Percentiles rank a stretch among this genome's conserved stretches.
Evolutionary conservation across 2,888 invertebrate species (phyloP).

Genomic region (Andrena trimmerana): DNA sequence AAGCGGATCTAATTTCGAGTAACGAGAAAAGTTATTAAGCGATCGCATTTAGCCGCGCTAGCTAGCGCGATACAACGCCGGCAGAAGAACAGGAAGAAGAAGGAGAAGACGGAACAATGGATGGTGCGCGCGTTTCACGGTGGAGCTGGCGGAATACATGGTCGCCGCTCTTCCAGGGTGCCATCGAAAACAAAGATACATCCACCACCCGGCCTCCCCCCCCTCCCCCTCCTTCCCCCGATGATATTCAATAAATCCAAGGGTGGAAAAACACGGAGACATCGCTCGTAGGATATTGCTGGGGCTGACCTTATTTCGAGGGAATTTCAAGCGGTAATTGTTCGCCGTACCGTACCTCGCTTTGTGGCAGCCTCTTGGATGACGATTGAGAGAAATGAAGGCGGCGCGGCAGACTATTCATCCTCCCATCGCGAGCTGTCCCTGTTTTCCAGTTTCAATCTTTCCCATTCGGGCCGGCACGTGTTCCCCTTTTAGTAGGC

Average conservation of each 20-base stretch:
- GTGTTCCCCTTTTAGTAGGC: constrained; percentile 41
- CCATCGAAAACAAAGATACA: constrained; percentile 35
- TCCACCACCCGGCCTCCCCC: neutral
- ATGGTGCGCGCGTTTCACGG: neutral
- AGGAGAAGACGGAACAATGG: neutral
- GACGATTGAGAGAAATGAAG: constrained; percentile 61
- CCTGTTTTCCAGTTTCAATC: constrained; percentile 68
- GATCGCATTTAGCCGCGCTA: neutral
- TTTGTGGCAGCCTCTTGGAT: constrained; percentile 45
- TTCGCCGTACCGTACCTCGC: constrained; percentile 52
- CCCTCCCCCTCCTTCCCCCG: neutral
- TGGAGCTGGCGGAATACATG: constrained; percentile 3
- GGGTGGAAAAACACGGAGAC: constrained; percentile 41
- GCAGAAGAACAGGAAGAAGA: neutral
- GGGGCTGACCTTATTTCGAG: constrained; percentile 72
- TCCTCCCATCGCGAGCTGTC: constrained; percentile 51
- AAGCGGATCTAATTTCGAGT: constrained; percentile 15
- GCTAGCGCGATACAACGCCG: neutral
- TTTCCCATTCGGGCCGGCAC: constrained; percentile 44
- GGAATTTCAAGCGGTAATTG: constrained; percentile 74
- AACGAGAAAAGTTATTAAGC: constrained; percentile 20
- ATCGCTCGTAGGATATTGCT: constrained; percentile 65
- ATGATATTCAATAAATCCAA: constrained; percentile 57
- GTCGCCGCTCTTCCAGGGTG: constrained; percentile 19
- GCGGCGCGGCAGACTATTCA: constrained; percentile 52